These are phyloP conservation scores for Ataeniobius toweri DNA, from an alignment of 2,797 vertebrate genomes.

Conservation along the genomic window DNA sequence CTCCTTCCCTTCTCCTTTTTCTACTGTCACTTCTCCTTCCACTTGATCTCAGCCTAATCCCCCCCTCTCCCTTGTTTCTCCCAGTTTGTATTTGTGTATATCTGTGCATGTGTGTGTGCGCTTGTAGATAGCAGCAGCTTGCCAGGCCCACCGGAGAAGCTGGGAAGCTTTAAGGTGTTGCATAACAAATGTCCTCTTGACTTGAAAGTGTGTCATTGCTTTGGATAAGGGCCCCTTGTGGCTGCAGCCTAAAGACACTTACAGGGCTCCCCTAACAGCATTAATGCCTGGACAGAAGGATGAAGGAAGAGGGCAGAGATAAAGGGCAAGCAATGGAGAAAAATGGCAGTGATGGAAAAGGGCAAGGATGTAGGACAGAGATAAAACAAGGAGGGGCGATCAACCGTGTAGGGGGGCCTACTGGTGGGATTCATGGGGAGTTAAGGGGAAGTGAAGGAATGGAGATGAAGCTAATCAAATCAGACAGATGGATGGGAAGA, in stretches of 20 bases:
- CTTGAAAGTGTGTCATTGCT: slow-evolving; percentile 72
- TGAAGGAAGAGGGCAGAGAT: slow-evolving; percentile 10
- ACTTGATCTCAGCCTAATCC: slow-evolving; percentile 47
- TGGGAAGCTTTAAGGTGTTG: slow-evolving; percentile 65
- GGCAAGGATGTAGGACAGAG: slow-evolving; percentile 7
- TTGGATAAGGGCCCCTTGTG: slow-evolving; percentile 57
- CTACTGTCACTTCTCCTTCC: slow-evolving; percentile 3
- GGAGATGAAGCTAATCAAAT: not conserved
- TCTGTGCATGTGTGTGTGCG: slow-evolving; percentile 14
- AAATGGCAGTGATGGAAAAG: slow-evolving; percentile 19
- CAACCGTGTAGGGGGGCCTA: slow-evolving; percentile 16
- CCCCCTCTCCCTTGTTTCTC: slow-evolving; percentile 2
- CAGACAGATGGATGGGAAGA: not conserved
- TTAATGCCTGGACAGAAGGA: slow-evolving; percentile 45
- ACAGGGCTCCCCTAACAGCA: slow-evolving; percentile 48
- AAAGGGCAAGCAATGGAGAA: slow-evolving; percentile 18
- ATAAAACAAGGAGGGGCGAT: slow-evolving; percentile 11
- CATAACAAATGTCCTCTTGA: slow-evolving; percentile 70
- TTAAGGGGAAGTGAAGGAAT: slow-evolving; percentile 6
- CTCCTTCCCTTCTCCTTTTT: slow-evolving; percentile 1
- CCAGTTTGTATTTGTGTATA: slow-evolving; percentile 23
- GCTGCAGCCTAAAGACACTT: slow-evolving; percentile 40
- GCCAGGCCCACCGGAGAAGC: slow-evolving; percentile 56
- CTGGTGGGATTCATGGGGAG: slow-evolving; percentile 21
- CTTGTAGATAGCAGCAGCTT: slow-evolving; percentile 35